Evolutionary conservation across 1,140 invertebrate species (phyloP).

Genomic region (Ceratosolen fusciceps): DNA sequence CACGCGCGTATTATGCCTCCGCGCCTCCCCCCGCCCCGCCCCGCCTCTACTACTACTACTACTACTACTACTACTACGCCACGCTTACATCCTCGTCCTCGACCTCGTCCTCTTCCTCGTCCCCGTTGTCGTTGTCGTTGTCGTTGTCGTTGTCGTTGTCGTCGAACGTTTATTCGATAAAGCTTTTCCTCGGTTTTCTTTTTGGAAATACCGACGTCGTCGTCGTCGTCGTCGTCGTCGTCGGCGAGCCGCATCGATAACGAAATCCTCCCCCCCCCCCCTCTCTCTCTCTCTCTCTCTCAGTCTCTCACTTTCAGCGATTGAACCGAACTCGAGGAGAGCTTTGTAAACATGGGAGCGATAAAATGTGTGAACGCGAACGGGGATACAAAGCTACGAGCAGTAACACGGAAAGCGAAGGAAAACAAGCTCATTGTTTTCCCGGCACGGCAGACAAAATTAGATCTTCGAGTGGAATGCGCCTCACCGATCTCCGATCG

Average conservation of each 20-base stretch:
- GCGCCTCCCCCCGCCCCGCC: background rate
- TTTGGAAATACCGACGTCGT: background rate
- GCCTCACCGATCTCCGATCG: background rate
- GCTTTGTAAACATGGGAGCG: background rate
- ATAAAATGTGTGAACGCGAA: background rate
- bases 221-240: no score
- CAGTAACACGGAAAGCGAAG: background rate
- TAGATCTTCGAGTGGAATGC: background rate
- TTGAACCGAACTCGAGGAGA: background rate
- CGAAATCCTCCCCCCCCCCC: background rate
- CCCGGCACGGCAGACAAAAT: background rate
- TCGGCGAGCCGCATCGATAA: background rate
- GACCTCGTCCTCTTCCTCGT: background rate
- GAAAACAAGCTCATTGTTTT: conserved; percentile 5
- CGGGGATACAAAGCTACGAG: background rate
- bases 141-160: no score
- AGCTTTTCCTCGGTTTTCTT: background rate
- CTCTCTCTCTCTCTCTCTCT: background rate
- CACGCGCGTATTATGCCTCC: background rate
- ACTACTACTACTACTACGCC: no score
- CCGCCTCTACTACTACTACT: no score
- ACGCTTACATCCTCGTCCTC: background rate
- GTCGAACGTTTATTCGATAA: background rate
- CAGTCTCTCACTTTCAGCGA: background rate
- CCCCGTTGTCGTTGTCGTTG: background rate